Base-by-base conservation (phyloP, 2,797 vertebrate genomes). In the Ctenosaura bakeri region DNA sequence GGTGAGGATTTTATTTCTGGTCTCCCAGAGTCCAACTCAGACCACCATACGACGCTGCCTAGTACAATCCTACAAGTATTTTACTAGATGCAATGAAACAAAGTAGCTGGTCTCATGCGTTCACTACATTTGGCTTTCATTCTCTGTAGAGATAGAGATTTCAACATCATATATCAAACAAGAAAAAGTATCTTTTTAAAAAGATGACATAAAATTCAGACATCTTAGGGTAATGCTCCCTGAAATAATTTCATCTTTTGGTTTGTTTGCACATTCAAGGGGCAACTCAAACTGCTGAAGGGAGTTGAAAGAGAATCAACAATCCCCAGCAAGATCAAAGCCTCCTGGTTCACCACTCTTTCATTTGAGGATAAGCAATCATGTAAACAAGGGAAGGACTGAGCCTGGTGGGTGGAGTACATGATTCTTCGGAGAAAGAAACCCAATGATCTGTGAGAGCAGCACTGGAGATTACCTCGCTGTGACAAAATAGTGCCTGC, bases 201-300 rank as follows among this genome's bases (percentile, higher is more conserved):
- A 42, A 69, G 12, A 13, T 12, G 12, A 13, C 46, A 35, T 10
- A 71, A 2, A 79, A 14, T 52, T 73, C 24, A 87, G 32, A 50
- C 35, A 81, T 86, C 69, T 32, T 50, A 2, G 5, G 38, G 42
- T 62, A 69, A 56, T 50, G 79, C 13, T 81, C 14, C 52, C 35
- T 85, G 50, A 80, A 80, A 66, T n/a, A 59, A 73, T 59, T 81
- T 80, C 89, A 81, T 78, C 73, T 84, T 64, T n/a, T 87, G 35
- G n/a, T 56, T 71, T 88, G 77, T 88, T 81, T 88, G 56, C 64
- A 81, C 52, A 62, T 85, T 22, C 35, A n/a, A 78, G 18, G 66
- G 52, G 46, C 52, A 73, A 62, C 69, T 73, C 77, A 62, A 81
- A 81, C 22, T 12, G 20, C 18, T 81, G 52, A 74, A 62, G 7